Evolutionary conservation across 2,113 vertebrate species (phyloP).

Genomic region (Anas platyrhynchos): DNA sequence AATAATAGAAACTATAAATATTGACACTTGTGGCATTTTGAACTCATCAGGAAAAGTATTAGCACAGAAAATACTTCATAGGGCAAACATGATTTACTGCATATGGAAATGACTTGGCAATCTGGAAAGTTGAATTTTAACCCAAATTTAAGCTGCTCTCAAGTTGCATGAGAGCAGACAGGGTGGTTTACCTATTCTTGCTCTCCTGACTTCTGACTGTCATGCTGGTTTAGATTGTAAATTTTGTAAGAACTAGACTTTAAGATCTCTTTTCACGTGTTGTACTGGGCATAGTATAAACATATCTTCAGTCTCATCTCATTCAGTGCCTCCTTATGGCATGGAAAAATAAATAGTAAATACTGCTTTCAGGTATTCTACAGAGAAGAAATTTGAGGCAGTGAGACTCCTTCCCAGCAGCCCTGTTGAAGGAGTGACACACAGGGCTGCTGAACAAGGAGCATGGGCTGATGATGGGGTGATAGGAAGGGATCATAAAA

Average conservation of each 20-base stretch:
- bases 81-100: background rate
- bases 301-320: background rate
- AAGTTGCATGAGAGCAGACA: background rate
- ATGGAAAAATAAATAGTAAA: background rate
- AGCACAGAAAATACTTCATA: background rate
- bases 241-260: background rate
- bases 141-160: background rate
- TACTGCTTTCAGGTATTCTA: background rate
- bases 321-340: background rate
- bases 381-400: background rate
- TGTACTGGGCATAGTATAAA: too few relatives aligned
- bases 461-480: too few relatives aligned
- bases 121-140: background rate
- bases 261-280: background rate
- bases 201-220: background rate
- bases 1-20: background rate
- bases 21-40: background rate
- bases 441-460: too few relatives aligned
- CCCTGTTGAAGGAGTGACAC: too few relatives aligned
- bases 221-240: background rate
- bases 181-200: background rate
- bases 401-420: background rate
- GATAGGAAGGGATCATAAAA: too few relatives aligned
- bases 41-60: background rate
- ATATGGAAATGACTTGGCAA: background rate